Evolutionary conservation across 2,888 invertebrate species (phyloP).

Genomic region (Branchipolynoe longqiensis): DNA sequence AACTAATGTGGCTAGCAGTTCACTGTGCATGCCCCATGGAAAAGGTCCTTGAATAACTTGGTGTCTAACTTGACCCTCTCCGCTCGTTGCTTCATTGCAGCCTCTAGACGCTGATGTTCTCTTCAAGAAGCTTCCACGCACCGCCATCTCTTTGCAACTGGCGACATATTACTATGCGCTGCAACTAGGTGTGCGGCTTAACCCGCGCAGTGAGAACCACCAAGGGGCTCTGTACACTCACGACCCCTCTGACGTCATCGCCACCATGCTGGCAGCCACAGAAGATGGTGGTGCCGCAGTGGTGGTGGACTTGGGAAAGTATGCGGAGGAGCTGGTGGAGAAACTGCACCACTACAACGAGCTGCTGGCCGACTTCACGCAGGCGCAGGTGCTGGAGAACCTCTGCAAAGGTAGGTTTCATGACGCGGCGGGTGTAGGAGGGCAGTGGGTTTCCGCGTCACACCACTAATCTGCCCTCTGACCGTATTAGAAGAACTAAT

Average conservation of each 20-base stretch:
- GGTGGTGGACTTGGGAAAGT: slow-evolving; percentile 69
- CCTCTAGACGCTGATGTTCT: slow-evolving; percentile 77
- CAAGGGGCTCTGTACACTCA: slow-evolving; percentile 70
- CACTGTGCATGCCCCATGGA: neutral
- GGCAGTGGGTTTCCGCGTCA: too few relatives aligned
- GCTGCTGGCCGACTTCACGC: slow-evolving; percentile 81
- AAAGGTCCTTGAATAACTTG: neutral
- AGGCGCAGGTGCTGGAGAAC: slow-evolving; percentile 81
- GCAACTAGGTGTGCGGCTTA: slow-evolving; percentile 74
- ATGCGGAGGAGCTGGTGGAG: slow-evolving; percentile 70
- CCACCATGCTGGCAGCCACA: slow-evolving; percentile 67
- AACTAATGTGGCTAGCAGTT: neutral
- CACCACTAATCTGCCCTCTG: too few relatives aligned
- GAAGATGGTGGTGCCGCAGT: neutral
- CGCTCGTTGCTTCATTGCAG: slow-evolving; percentile 65
- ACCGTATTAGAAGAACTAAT: too few relatives aligned
- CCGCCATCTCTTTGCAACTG: slow-evolving; percentile 81
- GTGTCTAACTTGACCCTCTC: neutral
- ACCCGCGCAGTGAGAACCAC: slow-evolving; percentile 67
- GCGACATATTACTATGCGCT: slow-evolving; percentile 82
- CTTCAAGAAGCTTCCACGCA: slow-evolving; percentile 80
- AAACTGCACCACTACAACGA: slow-evolving; percentile 79
- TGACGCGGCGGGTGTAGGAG: too few relatives aligned
- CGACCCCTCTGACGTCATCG: slow-evolving; percentile 72
- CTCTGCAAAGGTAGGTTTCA: slow-evolving; percentile 82